These are phyloP conservation scores for Turritopsis rubra DNA, from an alignment of 30 jellyfish, hydroid and myxozoan genomes.

Conservation along the genomic window DNA sequence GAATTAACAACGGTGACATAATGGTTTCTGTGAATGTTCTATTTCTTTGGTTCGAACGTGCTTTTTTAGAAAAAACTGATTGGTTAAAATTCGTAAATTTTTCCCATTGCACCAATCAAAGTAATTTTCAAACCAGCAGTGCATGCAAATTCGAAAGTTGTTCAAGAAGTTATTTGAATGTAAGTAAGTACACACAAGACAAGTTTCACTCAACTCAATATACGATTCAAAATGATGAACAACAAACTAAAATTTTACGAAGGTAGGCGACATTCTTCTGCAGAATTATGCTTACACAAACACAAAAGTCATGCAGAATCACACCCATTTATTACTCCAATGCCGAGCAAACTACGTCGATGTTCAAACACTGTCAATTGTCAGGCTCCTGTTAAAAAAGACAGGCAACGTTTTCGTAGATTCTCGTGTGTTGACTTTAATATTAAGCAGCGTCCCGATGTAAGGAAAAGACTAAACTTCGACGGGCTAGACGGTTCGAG, in stretches of 20 bases:
- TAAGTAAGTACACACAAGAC: neutral
- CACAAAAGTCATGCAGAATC: neutral
- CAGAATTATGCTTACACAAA: neutral
- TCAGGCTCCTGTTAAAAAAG: slow-evolving; percentile 1
- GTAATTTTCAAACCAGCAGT: neutral
- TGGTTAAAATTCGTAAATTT: neutral
- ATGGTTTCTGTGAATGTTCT: neutral
- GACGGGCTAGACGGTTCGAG: neutral
- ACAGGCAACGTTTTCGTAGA: neutral
- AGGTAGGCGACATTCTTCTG: slow-evolving; percentile 20
- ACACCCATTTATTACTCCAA: neutral
- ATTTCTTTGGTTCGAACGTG: neutral
- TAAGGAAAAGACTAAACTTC: slow-evolving; percentile 7
- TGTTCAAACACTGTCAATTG: neutral
- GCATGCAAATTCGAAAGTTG: neutral
- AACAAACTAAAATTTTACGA: neutral
- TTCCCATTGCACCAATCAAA: neutral
- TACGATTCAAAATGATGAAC: neutral
- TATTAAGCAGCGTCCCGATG: neutral
- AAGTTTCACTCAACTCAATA: neutral
- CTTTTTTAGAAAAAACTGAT: neutral
- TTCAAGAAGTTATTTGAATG: neutral
- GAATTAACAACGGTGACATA: neutral
- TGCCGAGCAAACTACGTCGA: neutral
- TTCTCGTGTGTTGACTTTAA: neutral